A percentile compares a stretch with the other conserved stretches of the same genome.
Evolutionary conservation across 2,888 invertebrate genomes (phyloP).

Genomic region (Drosophila formosana): DNA sequence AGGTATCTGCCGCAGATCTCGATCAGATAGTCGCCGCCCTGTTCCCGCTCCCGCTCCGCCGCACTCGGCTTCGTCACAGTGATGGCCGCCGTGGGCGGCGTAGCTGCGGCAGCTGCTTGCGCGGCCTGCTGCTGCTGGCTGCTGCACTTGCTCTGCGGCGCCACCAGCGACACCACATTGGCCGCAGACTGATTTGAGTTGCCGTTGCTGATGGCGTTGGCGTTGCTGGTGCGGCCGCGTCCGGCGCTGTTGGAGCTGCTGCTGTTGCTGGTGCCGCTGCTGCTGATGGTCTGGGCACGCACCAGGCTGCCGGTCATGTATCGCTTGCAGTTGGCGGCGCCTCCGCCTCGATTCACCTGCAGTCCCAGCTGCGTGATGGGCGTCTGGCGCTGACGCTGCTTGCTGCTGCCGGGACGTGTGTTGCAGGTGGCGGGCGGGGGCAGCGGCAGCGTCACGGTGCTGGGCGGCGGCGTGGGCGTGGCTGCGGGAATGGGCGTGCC

Average conservation of each 20-base stretch:
- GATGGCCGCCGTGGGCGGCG: conserved; percentile 53
- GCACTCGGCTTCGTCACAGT: conserved; percentile 69
- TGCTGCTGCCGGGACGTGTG: conserved; percentile 72
- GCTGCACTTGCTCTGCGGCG: conserved; percentile 52
- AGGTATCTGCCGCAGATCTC: conserved; percentile 93
- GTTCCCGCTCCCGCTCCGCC: conserved; percentile 84
- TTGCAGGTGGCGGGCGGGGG: conserved; percentile 47
- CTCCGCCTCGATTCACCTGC: conserved; percentile 61
- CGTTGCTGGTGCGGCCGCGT: conserved; percentile 40
- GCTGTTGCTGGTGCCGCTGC: conserved; percentile 55
- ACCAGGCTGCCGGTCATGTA: conserved; percentile 83
- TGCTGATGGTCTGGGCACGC: conserved; percentile 82
- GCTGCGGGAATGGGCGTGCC: conserved; percentile 30
- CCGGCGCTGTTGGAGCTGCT: conserved; percentile 62
- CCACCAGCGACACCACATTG: conserved; percentile 58
- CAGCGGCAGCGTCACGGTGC: conserved; percentile 44
- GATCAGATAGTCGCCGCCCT: conserved; percentile 93
- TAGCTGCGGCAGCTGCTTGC: neutral
- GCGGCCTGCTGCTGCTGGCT: conserved; percentile 4
- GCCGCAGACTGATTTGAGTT: conserved; percentile 25
- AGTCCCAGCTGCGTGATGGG: conserved; percentile 73
- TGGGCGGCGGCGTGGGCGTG: conserved; percentile 51
- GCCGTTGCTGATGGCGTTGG: conserved; percentile 8
- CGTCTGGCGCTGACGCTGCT: conserved; percentile 53
- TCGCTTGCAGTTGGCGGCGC: conserved; percentile 71